Percentiles rank a stretch among this genome's conserved stretches.
Conservation (phyloP, 2,888 invertebrate species). For the Marronus borbonicus region DNA sequence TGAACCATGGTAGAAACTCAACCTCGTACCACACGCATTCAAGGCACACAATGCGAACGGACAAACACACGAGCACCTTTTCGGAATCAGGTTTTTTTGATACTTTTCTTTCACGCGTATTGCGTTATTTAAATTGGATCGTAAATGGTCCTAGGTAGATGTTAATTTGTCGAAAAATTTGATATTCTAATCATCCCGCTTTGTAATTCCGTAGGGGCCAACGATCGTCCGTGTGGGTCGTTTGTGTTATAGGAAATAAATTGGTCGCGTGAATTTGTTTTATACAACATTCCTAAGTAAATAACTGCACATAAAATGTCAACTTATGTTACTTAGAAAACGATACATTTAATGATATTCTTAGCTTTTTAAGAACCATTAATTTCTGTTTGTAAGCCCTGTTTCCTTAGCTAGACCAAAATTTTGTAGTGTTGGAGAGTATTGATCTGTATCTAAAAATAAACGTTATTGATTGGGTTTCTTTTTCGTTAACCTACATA, state of each 20-base stretch:
- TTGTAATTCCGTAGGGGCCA: slow-evolving; percentile 11
- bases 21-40: slow-evolving; percentile 42
- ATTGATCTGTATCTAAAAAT: slow-evolving; percentile 40
- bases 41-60: slow-evolving; percentile 21
- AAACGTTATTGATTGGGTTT: slow-evolving; percentile 32
- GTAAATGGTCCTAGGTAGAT: slow-evolving; percentile 36
- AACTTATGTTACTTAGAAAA: neutral
- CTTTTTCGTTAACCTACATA: slow-evolving; percentile 29
- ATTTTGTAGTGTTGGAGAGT: slow-evolving; percentile 6
- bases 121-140: slow-evolving; percentile 40
- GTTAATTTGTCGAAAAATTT: slow-evolving; percentile 44
- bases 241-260: too few species aligned
- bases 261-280: neutral
- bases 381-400: too few species aligned
- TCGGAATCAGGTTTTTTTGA: slow-evolving; percentile 23
- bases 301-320: neutral
- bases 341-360: neutral
- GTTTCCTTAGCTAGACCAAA: slow-evolving; percentile 1
- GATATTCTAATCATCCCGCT: slow-evolving; percentile 42
- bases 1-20: slow-evolving; percentile 30
- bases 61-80: slow-evolving; percentile 1
- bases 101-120: slow-evolving; percentile 23
- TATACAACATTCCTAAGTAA: neutral
- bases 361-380: too few species aligned
- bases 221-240: neutral